Evolutionary conservation across 2,888 invertebrate genomes (phyloP).

Genomic region (Proisotoma minuta): DNA sequence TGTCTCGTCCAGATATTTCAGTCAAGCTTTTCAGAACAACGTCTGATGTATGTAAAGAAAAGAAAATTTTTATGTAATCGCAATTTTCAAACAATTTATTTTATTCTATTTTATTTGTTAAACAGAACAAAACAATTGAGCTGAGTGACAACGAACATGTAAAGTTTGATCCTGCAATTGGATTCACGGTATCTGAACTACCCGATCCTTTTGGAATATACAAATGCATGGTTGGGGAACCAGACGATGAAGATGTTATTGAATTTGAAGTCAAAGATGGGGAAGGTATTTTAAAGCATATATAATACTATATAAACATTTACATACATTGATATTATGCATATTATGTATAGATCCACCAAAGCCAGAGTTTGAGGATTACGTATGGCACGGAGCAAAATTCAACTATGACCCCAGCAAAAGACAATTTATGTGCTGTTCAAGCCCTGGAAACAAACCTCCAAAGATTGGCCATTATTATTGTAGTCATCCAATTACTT

Average conservation of each 20-base stretch:
- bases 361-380: slow-evolving; percentile 26
- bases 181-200: slow-evolving; percentile 26
- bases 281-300: slow-evolving; percentile 12
- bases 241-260: slow-evolving; percentile 24
- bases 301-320: too few relatives aligned
- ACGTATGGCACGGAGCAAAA: slow-evolving; percentile 12
- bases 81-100: neutral
- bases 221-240: slow-evolving; percentile 27
- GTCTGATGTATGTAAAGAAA: neutral
- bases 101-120: neutral
- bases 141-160: slow-evolving; percentile 11
- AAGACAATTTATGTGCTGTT: slow-evolving; percentile 31
- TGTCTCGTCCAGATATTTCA: slow-evolving; percentile 19
- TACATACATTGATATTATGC: too few relatives aligned
- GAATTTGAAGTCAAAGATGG: slow-evolving; percentile 7
- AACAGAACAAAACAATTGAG: neutral
- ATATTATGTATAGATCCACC: slow-evolving; percentile 20
- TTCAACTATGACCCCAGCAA: slow-evolving; percentile 20
- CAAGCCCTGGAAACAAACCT: slow-evolving; percentile 16
- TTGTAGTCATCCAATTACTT: slow-evolving; percentile 39
- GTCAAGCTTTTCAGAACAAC: slow-evolving; percentile 18
- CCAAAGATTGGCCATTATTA: slow-evolving; percentile 34
- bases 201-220: slow-evolving; percentile 26
- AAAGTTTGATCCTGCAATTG: slow-evolving; percentile 18
- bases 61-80: too few relatives aligned